Conservation (phyloP, 1,140 invertebrate species). For the Mizuhopecten yessoensis region DNA sequence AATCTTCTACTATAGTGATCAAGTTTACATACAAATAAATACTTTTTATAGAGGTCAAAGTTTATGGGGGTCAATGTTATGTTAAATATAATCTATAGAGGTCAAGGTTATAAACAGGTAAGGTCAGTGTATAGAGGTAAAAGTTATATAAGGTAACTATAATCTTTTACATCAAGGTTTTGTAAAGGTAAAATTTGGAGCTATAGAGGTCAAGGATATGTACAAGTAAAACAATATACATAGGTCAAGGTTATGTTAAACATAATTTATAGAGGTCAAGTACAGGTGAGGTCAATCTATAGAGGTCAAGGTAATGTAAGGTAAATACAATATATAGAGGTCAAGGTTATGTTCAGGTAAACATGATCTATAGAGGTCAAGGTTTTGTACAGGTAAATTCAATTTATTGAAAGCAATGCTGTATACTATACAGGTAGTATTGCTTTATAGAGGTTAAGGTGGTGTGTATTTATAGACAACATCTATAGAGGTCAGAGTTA, state of each 20-base stretch:
- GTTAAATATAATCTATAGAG: constrained; percentile 85
- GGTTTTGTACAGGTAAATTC: neutral
- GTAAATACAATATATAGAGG: neutral
- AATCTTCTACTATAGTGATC: neutral
- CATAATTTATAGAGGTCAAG: neutral
- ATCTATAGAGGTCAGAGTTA: neutral
- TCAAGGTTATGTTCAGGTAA: neutral
- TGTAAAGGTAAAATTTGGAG: no score
- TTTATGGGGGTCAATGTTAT: constrained; percentile 98
- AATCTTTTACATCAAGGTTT: no score
- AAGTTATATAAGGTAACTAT: neutral
- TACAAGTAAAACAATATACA: neutral
- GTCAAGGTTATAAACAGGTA: neutral
- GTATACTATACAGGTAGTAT: neutral
- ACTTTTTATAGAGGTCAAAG: no score
- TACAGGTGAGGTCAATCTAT: neutral
- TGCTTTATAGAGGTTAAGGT: neutral
- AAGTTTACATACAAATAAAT: neutral
- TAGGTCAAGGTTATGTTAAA: neutral
- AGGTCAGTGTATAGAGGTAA: neutral
- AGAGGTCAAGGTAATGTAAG: neutral
- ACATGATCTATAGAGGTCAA: neutral
- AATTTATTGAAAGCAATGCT: no score
- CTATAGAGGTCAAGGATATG: neutral
- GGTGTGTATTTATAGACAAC: neutral